Base-by-base conservation (phyloP, 1,140 invertebrate species). In the Diorhabda sublineata region DNA sequence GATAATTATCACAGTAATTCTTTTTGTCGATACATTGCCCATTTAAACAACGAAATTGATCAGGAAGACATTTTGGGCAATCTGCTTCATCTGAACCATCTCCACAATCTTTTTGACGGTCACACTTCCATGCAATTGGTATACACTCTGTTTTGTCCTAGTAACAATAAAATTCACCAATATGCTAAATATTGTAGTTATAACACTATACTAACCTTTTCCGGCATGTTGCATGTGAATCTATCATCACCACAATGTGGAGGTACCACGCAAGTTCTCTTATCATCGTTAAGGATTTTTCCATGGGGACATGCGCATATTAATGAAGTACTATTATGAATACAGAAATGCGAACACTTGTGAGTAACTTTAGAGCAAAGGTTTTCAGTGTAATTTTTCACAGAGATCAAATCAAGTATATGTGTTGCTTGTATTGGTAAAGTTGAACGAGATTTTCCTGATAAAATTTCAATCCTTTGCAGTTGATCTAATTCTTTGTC, bases 81-180 rank as follows among this genome's bases (percentile, higher is more conserved):
- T 87, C 87, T 2, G 86, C 81, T 81, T 96, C 93, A 76, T 95
- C 93, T 3, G 90, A 91, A 11, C 88, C 88, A 79, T 96, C 93
- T 2, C 85, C 82, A 83, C 96, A 98, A 80, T 98, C 94, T 52
- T 83, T 84, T 68, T 92, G 89, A 0, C 89, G 88, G 80, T 96
- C 94, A 80, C 94, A 96, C 74, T 84, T 89, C 93, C 94, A 97
- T 0, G 85, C 84, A 0, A 84, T 81, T 0, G 94, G 94, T 69
- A 98, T 94, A 80, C 96, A 98, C 70, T 91, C 87, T 66, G 85
- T 86, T 42, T 82, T 76, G 8, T 80, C 75, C 1, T 52, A 52
- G n/a, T 8, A 52, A 52, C n/a, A 52, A 6, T 52, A 2, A 52
- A 52, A 52, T n/a, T 8, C n/a, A 8, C 4, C 47, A 52, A 52